Base-by-base conservation (phyloP, 35 echinoderm and acorn worm genomes). In the Hemicentrotus pulcherrimus region DNA sequence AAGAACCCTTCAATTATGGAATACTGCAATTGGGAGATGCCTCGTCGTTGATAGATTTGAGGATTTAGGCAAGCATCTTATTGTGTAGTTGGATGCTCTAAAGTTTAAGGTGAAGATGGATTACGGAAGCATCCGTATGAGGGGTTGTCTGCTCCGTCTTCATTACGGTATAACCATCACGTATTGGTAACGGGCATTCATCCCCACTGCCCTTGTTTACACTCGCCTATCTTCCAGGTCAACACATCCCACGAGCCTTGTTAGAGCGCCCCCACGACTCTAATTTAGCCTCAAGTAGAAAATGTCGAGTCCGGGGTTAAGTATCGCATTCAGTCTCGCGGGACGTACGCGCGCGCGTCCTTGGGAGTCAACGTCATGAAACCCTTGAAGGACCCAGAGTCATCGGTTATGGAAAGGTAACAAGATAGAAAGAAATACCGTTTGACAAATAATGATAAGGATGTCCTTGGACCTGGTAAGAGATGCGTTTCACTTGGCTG, bases 241-340 rank as follows among this genome's bases (percentile, higher is more conserved):
- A 78, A 78, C 65, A 78, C 28, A 78, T 78, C 65, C 65, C 65
- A 78, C 1, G 65, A 78, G 65, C 65, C 65, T 78, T 78, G 65
- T 78, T 78, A 78, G 65, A 78, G 65, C 65, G 65, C 65, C 65
- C 65, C 65, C 65, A 78, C 22, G 65, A 78, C 65, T 78, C 65
- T 78, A 78, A 78, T 78, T 78, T 78, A 28, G 65, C 65, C 22
- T 78, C 22, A 0, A 78, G 65, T 78, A 78, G 65, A 78, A 78
- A n/a, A 78, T 78, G 65, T n/a, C 65, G 65, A 78, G 65, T 78
- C 22, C 65, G 65, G 65, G 65, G 65, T 78, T 78, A 78, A 78
- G 65, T 78, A 78, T 78, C 65, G 65, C 19, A 78, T 78, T 78
- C 65, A 18, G 65, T 78, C 65, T 78, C 65, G 65, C 24, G 65